Evolutionary conservation across 2,113 vertebrate species (phyloP).

Genomic region (Lethenteron reissneri): DNA sequence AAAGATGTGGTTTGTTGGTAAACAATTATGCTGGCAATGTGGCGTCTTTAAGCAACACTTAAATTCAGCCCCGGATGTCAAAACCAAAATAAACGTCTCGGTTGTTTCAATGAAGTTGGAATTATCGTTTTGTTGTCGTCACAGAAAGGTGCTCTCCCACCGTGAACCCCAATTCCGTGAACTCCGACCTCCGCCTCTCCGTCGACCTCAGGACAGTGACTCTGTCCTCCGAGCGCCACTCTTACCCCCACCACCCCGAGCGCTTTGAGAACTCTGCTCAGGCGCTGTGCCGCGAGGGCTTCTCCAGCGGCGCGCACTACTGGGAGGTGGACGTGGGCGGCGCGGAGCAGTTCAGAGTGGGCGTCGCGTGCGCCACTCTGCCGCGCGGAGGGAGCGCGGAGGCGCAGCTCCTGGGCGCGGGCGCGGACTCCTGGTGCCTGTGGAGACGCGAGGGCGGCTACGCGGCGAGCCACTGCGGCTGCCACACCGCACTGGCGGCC

Average conservation of each 20-base stretch:
- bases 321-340: constrained; percentile 15
- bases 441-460: background rate
- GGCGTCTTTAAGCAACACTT: no score
- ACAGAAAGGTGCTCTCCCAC: constrained; percentile 10
- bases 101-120: no score
- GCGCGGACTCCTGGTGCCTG: background rate
- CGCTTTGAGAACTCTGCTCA: constrained; percentile 12
- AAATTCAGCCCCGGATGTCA: no score
- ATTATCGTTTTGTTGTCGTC: no score
- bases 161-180: constrained; percentile 10
- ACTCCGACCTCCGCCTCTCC: constrained; percentile 10
- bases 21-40: no score
- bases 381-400: background rate
- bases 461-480: background rate
- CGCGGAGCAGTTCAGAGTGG: background rate
- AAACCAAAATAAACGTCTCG: no score
- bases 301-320: constrained; percentile 11
- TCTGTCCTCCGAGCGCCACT: constrained; percentile 8
- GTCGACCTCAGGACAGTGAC: constrained; percentile 10
- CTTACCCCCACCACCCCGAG: background rate
- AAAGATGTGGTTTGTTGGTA: no score
- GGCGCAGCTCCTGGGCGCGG: background rate
- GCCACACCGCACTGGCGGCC: no score
- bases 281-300: constrained; percentile 9
- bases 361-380: background rate